A percentile compares a stretch with the other conserved stretches of the same genome.
Evolutionary conservation across 1,140 invertebrate species (phyloP).

Genomic region (Tenebrio molitor): DNA sequence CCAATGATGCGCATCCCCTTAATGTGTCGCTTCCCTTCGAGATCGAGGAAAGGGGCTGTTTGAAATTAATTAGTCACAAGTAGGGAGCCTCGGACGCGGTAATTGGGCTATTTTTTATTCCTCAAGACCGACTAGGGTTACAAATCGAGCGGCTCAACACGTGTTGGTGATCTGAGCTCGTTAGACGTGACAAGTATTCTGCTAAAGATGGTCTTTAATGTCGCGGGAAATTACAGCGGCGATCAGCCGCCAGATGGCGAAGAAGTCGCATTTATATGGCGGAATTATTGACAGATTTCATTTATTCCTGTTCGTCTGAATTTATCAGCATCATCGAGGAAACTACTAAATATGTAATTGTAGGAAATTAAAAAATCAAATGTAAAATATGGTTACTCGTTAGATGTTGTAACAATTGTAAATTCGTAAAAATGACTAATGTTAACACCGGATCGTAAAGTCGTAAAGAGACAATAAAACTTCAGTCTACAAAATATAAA

Average conservation of each 20-base stretch:
- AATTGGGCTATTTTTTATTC: not conserved
- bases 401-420: too few species aligned
- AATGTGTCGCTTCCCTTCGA: conserved; percentile 29
- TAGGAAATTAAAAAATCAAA: too few species aligned
- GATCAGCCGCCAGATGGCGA: conserved; percentile 67
- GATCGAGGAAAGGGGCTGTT: conserved; percentile 23
- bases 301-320: too few species aligned
- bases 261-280: conserved; percentile 69
- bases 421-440: too few species aligned
- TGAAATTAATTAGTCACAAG: conserved; percentile 12
- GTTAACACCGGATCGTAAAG: too few species aligned
- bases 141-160: not conserved
- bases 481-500: too few species aligned
- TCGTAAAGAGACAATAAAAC: too few species aligned
- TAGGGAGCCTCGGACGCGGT: too few species aligned
- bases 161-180: not conserved
- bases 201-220: conserved; percentile 8
- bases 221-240: conserved; percentile 63
- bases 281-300: too few species aligned
- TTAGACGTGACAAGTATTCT: conserved; percentile 1
- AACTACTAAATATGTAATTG: too few species aligned
- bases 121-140: not conserved
- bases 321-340: too few species aligned
- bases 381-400: too few species aligned
- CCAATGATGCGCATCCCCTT: conserved; percentile 24